These are phyloP conservation scores for Brachyhypopomus occidentalis DNA, from an alignment of 2,113 vertebrate genomes.

Conservation along the genomic window DNA sequence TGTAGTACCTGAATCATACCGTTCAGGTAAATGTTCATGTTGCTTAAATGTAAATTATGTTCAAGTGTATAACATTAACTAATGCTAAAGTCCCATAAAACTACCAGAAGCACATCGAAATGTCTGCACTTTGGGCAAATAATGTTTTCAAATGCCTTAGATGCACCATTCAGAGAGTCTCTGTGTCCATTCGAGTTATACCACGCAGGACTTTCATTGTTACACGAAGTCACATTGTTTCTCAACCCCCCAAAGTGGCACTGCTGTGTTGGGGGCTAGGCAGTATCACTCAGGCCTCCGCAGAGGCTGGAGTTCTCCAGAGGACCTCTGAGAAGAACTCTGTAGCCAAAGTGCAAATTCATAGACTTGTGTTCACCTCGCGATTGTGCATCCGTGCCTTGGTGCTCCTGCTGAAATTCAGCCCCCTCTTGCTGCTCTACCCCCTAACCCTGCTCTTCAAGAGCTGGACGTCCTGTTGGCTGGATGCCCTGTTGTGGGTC, in stretches of 20 bases:
- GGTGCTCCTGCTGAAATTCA: constrained; percentile 82
- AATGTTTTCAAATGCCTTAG: constrained; percentile 58
- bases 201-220: constrained; percentile 40
- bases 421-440: constrained; percentile 83
- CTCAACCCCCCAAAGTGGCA: constrained; percentile 69
- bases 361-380: constrained; percentile 69
- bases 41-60: not conserved
- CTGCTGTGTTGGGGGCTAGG: constrained; percentile 68
- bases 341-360: constrained; percentile 71
- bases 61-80: not conserved
- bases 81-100: not conserved
- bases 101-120: constrained; percentile 17
- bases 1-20: not conserved
- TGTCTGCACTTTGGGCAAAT: constrained; percentile 58
- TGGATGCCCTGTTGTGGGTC: constrained; percentile 82
- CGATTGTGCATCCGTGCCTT: constrained; percentile 78
- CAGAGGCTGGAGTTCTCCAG: constrained; percentile 47
- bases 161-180: constrained; percentile 54
- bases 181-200: constrained; percentile 44
- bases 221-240: constrained; percentile 55
- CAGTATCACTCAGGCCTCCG: constrained; percentile 38
- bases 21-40: not conserved
- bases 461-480: constrained; percentile 71
- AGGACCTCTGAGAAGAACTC: constrained; percentile 58
- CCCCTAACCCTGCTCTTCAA: constrained; percentile 80